Conservation (phyloP, 2,888 invertebrate species). For the Eupithecia exiguata region DNA sequence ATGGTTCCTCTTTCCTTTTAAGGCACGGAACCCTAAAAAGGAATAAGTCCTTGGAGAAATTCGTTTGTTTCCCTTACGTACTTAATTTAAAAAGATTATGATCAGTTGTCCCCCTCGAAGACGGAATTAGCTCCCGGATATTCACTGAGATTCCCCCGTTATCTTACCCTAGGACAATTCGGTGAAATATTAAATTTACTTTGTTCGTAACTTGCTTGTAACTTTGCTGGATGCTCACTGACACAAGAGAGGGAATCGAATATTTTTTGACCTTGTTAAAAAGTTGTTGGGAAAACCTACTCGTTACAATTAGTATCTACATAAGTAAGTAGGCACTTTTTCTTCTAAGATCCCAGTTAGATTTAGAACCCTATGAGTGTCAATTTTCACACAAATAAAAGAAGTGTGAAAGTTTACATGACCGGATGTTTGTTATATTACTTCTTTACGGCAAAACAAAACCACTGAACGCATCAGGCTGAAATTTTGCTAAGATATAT, state of each 20-base stretch:
- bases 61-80: slow-evolving; percentile 47
- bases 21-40: slow-evolving; percentile 22
- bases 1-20: neutral
- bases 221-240: slow-evolving; percentile 32
- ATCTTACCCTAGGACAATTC: slow-evolving; percentile 36
- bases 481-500: too few relatives aligned
- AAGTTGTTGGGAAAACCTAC: neutral
- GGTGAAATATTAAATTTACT: slow-evolving; percentile 51
- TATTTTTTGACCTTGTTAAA: neutral
- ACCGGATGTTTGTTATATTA: too few relatives aligned
- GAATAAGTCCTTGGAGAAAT: slow-evolving; percentile 43
- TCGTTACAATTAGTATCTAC: neutral
- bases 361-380: too few relatives aligned
- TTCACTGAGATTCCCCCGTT: slow-evolving; percentile 36
- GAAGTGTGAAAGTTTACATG: too few relatives aligned
- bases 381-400: too few relatives aligned
- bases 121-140: slow-evolving; percentile 49
- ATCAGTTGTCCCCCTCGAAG: slow-evolving; percentile 42
- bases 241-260: neutral
- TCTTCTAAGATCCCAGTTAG: too few relatives aligned
- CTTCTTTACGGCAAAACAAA: too few relatives aligned
- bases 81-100: slow-evolving; percentile 51
- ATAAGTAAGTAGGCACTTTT: too few relatives aligned
- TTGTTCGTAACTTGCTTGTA: slow-evolving; percentile 45
- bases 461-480: too few relatives aligned